Base-by-base conservation (phyloP, 1,140 invertebrate genomes). In the Harpegnathos saltator region DNA sequence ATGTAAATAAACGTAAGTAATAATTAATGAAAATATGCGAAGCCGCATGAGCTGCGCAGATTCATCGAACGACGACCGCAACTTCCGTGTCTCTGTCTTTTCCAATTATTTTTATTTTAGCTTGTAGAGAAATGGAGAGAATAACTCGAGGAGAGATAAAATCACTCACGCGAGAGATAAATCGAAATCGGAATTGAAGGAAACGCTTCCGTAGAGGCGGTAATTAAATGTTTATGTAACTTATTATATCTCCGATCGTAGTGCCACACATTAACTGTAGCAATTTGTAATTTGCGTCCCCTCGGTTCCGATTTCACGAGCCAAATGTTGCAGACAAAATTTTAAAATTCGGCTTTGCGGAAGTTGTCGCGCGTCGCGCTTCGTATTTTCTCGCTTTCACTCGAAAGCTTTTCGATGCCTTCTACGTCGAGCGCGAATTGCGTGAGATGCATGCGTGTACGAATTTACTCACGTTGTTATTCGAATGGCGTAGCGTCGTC, bases 401-500 rank as follows among this genome's bases (percentile, higher is more conserved):
- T 65, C 22, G 59, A 75, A 54, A 26, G 85, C 84, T 83, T 87
- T 48, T 54, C 11, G 7, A 69, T 50, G 84, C 50, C 59, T 56
- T 3, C 56, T 19, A 50, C 50, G 38, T 58, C 1, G 22, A 63
- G 69, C 7, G 14, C 5, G 7, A 69, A 54, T 4, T 3, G 2
- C 1, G 1, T 19, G 3, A 44, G 7, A 0, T 44, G 38, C 38
- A 0, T 44, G 38, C 38, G 26, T 14, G 56, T 14, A 1, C 12
- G 19, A n/a, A n/a, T 52, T 68, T 24, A 48, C 48, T 85, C 3
- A 62, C 17, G 3, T 58, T 48, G 17, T 66, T 12, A 48, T 72
- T 61, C 33, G 52, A 59, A 75, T 82, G 19, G 38, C 26, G 14
- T 94, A 98, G 97, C 95, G 97, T 91, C 96, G 98, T 93, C 96